Percentiles rank a stretch among this genome's conserved stretches.
These are phyloP conservation scores for Buphagus erythrorhynchus DNA, from an alignment of 2,797 vertebrate genomes.

Conservation along the genomic window DNA sequence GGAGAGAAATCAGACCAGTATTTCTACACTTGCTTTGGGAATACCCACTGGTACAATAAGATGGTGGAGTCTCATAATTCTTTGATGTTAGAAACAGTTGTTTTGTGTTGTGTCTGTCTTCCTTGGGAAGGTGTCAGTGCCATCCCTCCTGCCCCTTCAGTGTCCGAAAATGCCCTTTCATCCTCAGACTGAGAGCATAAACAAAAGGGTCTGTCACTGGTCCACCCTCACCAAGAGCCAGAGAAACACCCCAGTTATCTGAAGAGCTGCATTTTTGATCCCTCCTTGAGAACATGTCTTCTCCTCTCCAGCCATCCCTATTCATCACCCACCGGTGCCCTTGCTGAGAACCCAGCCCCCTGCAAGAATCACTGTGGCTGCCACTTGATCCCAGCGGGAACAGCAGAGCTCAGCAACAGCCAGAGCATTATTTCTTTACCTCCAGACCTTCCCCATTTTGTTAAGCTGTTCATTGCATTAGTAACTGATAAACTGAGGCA, in stretches of 20 bases:
- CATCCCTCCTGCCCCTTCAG: neutral
- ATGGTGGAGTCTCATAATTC: neutral
- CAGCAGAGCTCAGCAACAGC: neutral
- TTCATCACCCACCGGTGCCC: accelerated
- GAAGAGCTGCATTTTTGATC: neutral
- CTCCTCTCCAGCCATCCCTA: neutral
- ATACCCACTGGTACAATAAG: neutral
- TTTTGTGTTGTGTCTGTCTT: neutral
- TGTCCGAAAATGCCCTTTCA: neutral
- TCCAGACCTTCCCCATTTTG: neutral
- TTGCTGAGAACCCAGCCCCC: neutral
- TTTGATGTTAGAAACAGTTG: neutral
- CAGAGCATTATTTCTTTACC: neutral
- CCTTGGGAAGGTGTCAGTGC: neutral
- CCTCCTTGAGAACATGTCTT: neutral
- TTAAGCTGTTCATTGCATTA: neutral
- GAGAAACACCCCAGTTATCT: neutral
- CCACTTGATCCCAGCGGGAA: neutral
- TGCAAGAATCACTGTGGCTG: accelerated
- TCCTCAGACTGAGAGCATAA: neutral
- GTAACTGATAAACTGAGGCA: neutral
- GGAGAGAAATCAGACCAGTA: neutral
- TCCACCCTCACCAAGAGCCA: neutral
- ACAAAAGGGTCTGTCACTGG: neutral
- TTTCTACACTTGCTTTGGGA: neutral